phyloP scores from a whole-genome alignment of 2,888 invertebrate species.

The Eurois occulta region DNA sequence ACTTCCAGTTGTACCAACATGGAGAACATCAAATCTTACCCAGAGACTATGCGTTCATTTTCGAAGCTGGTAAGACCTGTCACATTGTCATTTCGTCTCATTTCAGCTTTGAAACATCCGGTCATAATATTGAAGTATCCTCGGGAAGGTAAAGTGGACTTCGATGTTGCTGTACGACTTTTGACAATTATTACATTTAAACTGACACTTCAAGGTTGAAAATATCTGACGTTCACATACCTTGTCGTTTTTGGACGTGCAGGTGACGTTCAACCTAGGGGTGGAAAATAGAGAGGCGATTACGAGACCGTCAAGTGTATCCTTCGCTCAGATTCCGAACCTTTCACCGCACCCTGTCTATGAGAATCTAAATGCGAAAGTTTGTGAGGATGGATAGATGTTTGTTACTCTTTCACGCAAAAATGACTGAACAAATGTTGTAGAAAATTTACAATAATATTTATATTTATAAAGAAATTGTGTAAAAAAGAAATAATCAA shows the following conservation, averaged over 20 bases:
- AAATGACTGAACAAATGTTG: too few species aligned
- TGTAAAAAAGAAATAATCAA: too few species aligned
- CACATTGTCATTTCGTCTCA: not conserved
- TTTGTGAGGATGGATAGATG: too few species aligned
- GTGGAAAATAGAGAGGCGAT: not conserved
- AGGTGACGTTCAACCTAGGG: not conserved
- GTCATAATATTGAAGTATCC: not conserved
- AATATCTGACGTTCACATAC: not conserved
- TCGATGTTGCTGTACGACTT: not conserved
- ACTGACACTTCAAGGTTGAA: not conserved
- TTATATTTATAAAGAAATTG: not conserved
- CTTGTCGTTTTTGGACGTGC: too few species aligned
- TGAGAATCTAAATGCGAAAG: too few species aligned
- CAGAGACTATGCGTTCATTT: slow-evolving; percentile 91
- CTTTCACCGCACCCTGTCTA: too few species aligned
- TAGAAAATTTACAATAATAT: not conserved
- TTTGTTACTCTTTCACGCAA: too few species aligned
- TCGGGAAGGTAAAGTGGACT: not conserved
- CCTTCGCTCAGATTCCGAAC: too few species aligned
- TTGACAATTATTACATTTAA: not conserved
- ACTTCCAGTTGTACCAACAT: slow-evolving; percentile 91
- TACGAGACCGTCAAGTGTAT: too few species aligned
- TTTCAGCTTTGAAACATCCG: not conserved
- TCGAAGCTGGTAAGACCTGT: slow-evolving; percentile 88
- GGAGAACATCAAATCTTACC: slow-evolving; percentile 91